These are phyloP conservation scores for Neoseiulus cucumeris DNA, from an alignment of 1,140 invertebrate species.

Conservation along the genomic window DNA sequence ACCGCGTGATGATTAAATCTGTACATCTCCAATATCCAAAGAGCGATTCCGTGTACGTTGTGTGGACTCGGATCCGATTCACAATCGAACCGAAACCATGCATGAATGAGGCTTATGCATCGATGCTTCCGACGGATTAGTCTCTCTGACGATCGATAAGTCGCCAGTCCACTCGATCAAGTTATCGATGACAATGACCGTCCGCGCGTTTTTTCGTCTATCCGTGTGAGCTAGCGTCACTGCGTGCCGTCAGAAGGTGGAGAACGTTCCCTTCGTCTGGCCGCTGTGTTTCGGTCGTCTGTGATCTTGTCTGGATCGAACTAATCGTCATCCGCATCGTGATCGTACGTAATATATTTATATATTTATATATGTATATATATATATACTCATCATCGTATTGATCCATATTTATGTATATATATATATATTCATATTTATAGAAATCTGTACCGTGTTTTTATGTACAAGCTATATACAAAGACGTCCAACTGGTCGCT, in stretches of 20 bases:
- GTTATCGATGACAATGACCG: no score
- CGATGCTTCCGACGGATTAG: no score
- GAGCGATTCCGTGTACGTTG: no score
- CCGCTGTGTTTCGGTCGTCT: neutral
- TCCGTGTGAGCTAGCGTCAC: no score
- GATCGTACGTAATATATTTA: neutral
- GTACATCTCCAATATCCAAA: no score
- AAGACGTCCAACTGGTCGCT: neutral
- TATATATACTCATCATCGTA: neutral
- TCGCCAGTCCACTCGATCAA: no score
- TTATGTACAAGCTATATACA: slow-evolving; percentile 2
- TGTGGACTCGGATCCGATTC: no score
- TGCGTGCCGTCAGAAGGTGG: neutral
- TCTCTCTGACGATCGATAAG: no score
- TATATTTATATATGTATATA: neutral
- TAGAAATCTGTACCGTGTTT: neutral
- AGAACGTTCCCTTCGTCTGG: neutral
- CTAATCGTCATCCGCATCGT: neutral
- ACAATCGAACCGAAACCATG: no score
- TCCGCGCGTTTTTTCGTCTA: no score
- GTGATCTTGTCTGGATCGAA: neutral
- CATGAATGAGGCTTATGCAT: no score
- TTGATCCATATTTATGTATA: neutral
- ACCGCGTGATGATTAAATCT: no score
- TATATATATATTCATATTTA: neutral